A percentile compares a stretch with the other conserved stretches of the same genome.
phyloP scores from a whole-genome alignment of 2,113 vertebrate genomes.

The Bos indicus region DNA sequence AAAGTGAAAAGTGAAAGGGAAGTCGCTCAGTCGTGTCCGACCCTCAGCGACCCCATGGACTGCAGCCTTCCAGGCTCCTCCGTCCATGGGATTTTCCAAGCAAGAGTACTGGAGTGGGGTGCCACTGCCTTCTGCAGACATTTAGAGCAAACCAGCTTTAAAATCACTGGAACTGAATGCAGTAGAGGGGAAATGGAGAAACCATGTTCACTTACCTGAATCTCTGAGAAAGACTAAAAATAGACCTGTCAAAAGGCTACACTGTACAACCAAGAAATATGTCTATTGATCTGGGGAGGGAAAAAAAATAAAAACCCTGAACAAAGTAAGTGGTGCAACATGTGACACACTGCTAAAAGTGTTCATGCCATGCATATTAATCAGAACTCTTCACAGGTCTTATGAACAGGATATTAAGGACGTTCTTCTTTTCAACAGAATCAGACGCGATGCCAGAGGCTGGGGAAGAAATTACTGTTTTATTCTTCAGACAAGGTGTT shows the following conservation, averaged over 20 bases:
- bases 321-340: neutral
- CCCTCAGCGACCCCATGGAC: too few relatives aligned
- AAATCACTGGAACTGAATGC: neutral
- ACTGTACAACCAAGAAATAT: neutral
- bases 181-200: neutral
- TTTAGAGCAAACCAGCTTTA: neutral
- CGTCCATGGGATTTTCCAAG: too few relatives aligned
- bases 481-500: neutral
- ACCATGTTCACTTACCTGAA: neutral
- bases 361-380: accelerated
- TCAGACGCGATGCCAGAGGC: neutral
- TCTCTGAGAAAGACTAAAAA: neutral
- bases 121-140: neutral
- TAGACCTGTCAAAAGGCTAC: neutral
- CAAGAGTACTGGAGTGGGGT: too few relatives aligned
- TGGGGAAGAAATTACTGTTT: neutral
- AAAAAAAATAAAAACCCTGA: neutral
- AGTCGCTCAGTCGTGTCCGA: too few relatives aligned
- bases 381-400: neutral
- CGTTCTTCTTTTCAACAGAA: neutral
- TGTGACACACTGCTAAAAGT: neutral
- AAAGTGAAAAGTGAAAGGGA: too few relatives aligned
- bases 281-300: neutral
- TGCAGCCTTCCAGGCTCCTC: too few relatives aligned
- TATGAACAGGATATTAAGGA: neutral